A percentile compares a stretch with the other conserved stretches of the same genome.
Conservation (phyloP, 2,113 vertebrate species). For the Pteronura brasiliensis region DNA sequence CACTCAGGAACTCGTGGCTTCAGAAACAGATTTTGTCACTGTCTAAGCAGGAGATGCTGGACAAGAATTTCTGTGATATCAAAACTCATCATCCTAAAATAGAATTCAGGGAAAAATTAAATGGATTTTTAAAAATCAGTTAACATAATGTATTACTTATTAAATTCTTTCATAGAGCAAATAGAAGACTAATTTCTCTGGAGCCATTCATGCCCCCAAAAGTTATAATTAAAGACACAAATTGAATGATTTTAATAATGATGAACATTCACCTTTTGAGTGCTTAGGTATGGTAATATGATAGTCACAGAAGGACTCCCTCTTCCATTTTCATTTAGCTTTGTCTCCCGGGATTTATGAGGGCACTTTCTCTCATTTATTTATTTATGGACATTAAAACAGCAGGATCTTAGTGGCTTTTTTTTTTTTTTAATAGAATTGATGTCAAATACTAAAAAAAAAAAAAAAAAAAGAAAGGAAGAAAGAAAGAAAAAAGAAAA, state of each 20-base stretch:
- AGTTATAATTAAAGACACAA: slow-evolving; percentile 81
- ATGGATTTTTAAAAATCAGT: slow-evolving; percentile 78
- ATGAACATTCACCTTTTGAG: slow-evolving; percentile 74
- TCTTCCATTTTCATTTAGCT: slow-evolving; percentile 54
- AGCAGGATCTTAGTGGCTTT: background rate
- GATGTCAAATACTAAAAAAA: background rate
- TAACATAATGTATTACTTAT: slow-evolving; percentile 78
- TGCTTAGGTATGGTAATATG: slow-evolving; percentile 64
- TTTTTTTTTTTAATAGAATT: background rate
- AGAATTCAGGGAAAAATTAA: slow-evolving; percentile 75
- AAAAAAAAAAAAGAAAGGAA: background rate
- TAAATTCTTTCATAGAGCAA: slow-evolving; percentile 78
- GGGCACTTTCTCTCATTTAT: slow-evolving; percentile 48
- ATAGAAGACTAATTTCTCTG: slow-evolving; percentile 80
- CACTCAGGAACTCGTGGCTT: background rate
- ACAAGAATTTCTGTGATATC: slow-evolving; percentile 38
- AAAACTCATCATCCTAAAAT: slow-evolving; percentile 76
- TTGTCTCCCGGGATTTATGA: slow-evolving; percentile 40
- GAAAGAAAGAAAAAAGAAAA: background rate
- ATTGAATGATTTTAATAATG: slow-evolving; percentile 80
- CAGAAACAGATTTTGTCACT: background rate
- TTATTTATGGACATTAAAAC: slow-evolving; percentile 59
- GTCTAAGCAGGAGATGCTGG: background rate
- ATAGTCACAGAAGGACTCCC: slow-evolving; percentile 60
- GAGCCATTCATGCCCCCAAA: slow-evolving; percentile 78